Base-by-base conservation (phyloP, 2,888 invertebrate species). In the Metacarcinus magister region DNA sequence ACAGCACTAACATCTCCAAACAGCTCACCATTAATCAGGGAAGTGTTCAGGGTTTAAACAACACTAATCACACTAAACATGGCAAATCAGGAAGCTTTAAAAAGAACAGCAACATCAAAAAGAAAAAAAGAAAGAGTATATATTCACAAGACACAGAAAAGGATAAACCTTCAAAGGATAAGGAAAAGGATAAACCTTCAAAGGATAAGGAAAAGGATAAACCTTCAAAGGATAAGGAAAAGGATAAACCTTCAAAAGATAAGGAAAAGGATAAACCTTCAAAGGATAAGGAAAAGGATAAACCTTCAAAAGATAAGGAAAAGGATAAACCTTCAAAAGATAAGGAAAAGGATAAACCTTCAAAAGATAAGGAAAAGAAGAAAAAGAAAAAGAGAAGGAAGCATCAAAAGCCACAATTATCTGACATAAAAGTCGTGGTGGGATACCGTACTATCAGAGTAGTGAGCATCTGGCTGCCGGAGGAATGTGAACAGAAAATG, bases 401-500 rank as follows among this genome's bases (percentile, higher is more conserved):
- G 91, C 39, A 10, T 48, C 10, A 3, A 23, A 46, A 4, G 7
- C 91, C 91, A 8, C 28, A 19, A 19, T n/a, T 91, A 23, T 48
- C 46, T n/a, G 46, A 91, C n/a, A 48, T 91, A 44, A n/a, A 46
- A 23, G 46, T 91, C 19, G 46, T 5, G 2, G 8, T 46, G 16
- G 91, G 91, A 5, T 13, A 19, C 44, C 5, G 8, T 91, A n/a
- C 44, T 28, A 28, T 10, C 13, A 13, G 46, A 39, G 28, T 48
- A 5, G n/a, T 23, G 39, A 48, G 46, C 43, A 90, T 90, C 7
- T 90, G 90, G 90, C n/a, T 90, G 7, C 90, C 90, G 23, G 90
- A 90, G 90, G 90, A 90, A 44, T 90, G 90, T 90, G 43, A 23
- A 4, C 13, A 90, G 46, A 90, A 90, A 90, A 90, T 90, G 90